Percentiles rank a stretch among this genome's conserved stretches.
phyloP scores from a whole-genome alignment of 2,888 invertebrate species.

The Syrista parreyssii region DNA sequence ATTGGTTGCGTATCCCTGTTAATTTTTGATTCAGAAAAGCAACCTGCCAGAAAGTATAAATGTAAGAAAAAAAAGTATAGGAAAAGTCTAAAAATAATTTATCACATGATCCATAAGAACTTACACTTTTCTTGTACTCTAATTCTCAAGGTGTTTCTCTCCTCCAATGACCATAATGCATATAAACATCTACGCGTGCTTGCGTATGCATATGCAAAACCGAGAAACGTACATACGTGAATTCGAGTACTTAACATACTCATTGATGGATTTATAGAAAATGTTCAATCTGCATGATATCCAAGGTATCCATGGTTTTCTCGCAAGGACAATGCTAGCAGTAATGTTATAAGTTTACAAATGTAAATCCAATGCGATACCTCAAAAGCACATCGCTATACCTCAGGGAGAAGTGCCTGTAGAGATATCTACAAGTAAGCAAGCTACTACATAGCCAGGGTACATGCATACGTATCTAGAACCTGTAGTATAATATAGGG shows the following conservation, averaged over 20 bases:
- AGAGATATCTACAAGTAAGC: neutral
- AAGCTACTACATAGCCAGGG: neutral
- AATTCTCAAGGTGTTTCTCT: too few relatives aligned
- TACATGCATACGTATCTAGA: neutral
- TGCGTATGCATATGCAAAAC: neutral
- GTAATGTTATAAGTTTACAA: neutral
- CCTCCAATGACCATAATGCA: too few relatives aligned
- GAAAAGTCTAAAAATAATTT: too few relatives aligned
- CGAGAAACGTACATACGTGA: neutral
- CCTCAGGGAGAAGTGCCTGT: neutral
- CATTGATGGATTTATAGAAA: neutral
- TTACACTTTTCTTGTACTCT: too few relatives aligned
- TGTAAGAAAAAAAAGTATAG: too few relatives aligned
- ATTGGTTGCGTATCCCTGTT: too few relatives aligned
- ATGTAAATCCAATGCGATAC: neutral
- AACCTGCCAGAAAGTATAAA: too few relatives aligned
- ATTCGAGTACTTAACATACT: neutral
- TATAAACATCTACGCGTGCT: too few relatives aligned
- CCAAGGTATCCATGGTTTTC: neutral
- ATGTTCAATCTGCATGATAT: neutral
- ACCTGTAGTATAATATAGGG: neutral
- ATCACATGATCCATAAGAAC: too few relatives aligned
- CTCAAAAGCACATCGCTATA: neutral
- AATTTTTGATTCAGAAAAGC: too few relatives aligned
- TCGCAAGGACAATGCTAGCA: neutral